Evolutionary conservation across 2,797 vertebrate genomes (phyloP).

Genomic region (Rhinichthys osculus): DNA sequence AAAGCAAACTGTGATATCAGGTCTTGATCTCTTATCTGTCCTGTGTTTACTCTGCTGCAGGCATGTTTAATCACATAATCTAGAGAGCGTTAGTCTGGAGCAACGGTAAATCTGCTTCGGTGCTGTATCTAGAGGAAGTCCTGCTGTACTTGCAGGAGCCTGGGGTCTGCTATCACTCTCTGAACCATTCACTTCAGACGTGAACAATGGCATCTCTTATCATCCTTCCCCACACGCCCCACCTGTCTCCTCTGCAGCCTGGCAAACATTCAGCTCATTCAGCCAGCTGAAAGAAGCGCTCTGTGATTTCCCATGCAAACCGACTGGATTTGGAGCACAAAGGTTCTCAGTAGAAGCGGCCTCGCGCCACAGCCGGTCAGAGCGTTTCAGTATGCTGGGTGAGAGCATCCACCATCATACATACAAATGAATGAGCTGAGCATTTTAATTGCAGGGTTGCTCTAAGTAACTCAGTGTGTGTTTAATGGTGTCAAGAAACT

Average conservation of each 20-base stretch:
- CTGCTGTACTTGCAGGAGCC: slow-evolving; percentile 16
- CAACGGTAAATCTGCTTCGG: slow-evolving; percentile 17
- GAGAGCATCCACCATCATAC: not conserved
- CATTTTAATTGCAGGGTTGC: slow-evolving; percentile 16
- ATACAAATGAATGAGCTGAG: slow-evolving; percentile 8
- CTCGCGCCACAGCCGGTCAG: not conserved
- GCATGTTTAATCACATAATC: slow-evolving; percentile 55
- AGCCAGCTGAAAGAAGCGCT: slow-evolving; percentile 47
- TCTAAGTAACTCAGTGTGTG: slow-evolving; percentile 5
- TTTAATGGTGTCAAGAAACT: slow-evolving; percentile 32
- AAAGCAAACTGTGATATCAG: slow-evolving; percentile 25
- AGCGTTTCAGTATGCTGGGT: slow-evolving; percentile 16
- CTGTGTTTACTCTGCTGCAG: slow-evolving; percentile 37
- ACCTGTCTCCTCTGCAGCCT: slow-evolving; percentile 41
- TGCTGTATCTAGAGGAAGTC: slow-evolving; percentile 38
- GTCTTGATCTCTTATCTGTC: slow-evolving; percentile 42
- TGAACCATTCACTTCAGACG: slow-evolving; percentile 20
- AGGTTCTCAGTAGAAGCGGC: slow-evolving; percentile 34
- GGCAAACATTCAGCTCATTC: slow-evolving; percentile 55
- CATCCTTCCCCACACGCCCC: slow-evolving; percentile 33
- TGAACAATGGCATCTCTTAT: slow-evolving; percentile 57
- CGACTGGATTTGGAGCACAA: slow-evolving; percentile 49
- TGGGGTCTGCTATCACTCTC: slow-evolving; percentile 24
- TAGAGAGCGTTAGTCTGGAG: slow-evolving; percentile 17
- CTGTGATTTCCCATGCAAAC: slow-evolving; percentile 32